Conservation (phyloP, 2,888 invertebrate species). For the Stenodema calcarata region DNA sequence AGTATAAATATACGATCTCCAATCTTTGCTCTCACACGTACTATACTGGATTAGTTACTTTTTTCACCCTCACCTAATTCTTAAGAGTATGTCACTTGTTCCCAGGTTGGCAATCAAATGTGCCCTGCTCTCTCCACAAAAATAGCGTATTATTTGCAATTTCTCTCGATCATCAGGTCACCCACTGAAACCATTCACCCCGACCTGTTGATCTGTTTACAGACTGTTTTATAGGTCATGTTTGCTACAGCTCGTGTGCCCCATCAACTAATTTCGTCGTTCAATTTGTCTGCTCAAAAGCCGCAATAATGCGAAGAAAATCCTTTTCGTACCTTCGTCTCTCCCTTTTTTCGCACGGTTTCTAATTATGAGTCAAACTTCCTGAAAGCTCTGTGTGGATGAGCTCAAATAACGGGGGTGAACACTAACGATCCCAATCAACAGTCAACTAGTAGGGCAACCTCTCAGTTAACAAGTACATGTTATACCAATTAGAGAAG, state of each 20-base stretch:
- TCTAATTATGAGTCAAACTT: background rate
- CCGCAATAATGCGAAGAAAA: background rate
- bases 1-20: too few relatives aligned
- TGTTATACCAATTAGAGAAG: constrained; percentile 3
- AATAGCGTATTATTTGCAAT: too few relatives aligned
- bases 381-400: background rate
- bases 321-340: too few relatives aligned
- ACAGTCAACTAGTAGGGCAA: background rate
- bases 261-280: background rate
- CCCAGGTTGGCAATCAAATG: too few relatives aligned
- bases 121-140: too few relatives aligned
- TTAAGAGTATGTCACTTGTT: too few relatives aligned
- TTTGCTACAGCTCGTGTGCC: background rate
- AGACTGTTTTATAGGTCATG: background rate
- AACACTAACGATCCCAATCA: constrained; percentile 6
- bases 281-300: background rate
- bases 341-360: background rate
- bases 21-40: too few relatives aligned
- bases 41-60: too few relatives aligned
- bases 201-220: background rate
- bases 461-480: background rate
- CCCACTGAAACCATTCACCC: background rate
- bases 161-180: too few relatives aligned
- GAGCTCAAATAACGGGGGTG: background rate
- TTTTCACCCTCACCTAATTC: too few relatives aligned